These are phyloP conservation scores for Scolopax rusticola DNA, from an alignment of 2,797 vertebrate genomes.

Conservation along the genomic window DNA sequence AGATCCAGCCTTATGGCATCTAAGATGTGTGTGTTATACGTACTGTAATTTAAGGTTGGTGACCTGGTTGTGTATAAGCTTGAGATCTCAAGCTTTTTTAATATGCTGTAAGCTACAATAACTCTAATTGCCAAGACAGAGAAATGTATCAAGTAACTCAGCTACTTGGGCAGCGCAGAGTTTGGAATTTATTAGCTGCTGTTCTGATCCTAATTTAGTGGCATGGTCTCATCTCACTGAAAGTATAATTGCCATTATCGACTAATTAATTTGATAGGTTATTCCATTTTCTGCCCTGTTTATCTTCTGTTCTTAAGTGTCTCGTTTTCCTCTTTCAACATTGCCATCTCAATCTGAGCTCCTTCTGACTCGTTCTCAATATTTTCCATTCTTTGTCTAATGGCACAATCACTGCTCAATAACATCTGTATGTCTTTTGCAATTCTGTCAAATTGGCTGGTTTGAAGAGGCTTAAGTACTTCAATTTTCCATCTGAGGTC, in stretches of 20 bases:
- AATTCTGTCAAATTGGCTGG: constrained; percentile 39
- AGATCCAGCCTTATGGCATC: background rate
- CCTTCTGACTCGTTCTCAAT: constrained; percentile 18
- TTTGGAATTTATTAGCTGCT: constrained; percentile 52
- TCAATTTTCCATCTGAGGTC: constrained; percentile 43
- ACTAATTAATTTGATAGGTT: constrained; percentile 66
- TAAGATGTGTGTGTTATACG: rapidly evolving
- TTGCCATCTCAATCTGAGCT: background rate
- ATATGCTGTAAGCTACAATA: background rate
- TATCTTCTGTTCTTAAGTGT: constrained; percentile 37
- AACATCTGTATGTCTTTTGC: constrained; percentile 41
- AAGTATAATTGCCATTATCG: constrained; percentile 68
- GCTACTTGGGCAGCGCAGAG: background rate
- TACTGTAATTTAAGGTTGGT: background rate
- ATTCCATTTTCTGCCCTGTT: constrained; percentile 64
- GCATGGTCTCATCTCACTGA: constrained; percentile 51
- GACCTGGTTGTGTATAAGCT: background rate
- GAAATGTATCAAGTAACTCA: constrained; percentile 15
- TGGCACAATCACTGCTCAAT: constrained; percentile 37
- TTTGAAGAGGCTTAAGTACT: constrained; percentile 42
- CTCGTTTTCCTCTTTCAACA: constrained; percentile 29
- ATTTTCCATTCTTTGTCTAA: constrained; percentile 56
- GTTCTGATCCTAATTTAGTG: constrained; percentile 52
- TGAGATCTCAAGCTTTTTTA: background rate
- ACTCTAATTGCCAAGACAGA: background rate